Evolutionary conservation across 2,888 invertebrate genomes (phyloP), one percentile per base, ranked within the genome.

Genomic region (Trichopoda pennipes): DNA sequence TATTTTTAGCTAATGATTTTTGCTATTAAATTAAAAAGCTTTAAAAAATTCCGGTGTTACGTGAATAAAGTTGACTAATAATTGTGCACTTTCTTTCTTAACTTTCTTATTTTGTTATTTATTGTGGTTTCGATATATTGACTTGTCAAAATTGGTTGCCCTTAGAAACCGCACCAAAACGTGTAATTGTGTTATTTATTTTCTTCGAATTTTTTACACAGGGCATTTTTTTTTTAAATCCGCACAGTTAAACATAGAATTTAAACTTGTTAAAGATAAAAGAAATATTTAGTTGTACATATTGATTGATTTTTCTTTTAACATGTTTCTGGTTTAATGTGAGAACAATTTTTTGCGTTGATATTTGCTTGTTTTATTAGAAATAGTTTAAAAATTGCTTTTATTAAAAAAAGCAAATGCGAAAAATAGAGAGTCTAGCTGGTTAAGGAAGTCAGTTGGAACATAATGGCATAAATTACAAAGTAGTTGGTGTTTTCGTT

Each of bases 361-460:
- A 19, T 19, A 28, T 28, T 68, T 23, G 35, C 58, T 17, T 19
- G 4, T 17, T 51, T 66, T 28, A 28, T 56, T 49, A 58, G 9
- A 4, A 17, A 44, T n/a, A 42, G 32, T 28, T 75, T 75, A 51
- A 49, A 77, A 69, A 49, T 56, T 44, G 6, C 12, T 73, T 49
- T 63, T 28, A 56, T 64, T 56, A 49, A 70, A 2, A n/a, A 51
- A 28, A 58, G 49, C 32, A 75, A 66, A 58, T 28, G 53, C 47
- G 32, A 32, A 32, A 64, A 74, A 61, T 44, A 63, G 56, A 56
- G 56, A 78, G 70, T 70, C 58, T 64, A 21, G 58, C 60, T 60
- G 47, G 10, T 72, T 58, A 60, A 79, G 75, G 75, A 82, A 82
- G 78, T 82, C 79, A 82, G 75, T 38, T 78, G 66, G 66, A 82